phyloP scores from a whole-genome alignment of 1,140 invertebrate genomes.

The Akabosia matsudoensis region DNA sequence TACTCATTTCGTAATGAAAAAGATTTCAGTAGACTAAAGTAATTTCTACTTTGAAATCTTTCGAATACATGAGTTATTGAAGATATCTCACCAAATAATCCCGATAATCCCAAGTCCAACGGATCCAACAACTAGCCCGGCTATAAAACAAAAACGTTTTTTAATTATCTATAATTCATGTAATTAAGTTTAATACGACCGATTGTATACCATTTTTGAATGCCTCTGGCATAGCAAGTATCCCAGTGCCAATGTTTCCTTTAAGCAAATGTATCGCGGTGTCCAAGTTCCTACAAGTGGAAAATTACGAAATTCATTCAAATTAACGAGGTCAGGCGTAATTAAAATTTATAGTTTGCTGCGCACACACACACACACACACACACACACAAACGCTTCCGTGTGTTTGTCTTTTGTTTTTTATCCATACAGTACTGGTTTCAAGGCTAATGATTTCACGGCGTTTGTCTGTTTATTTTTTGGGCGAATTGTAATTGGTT shows the following conservation, averaged over 20 bases:
- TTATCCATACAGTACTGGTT: no score
- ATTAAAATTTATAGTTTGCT: background rate
- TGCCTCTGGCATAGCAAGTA: constrained; percentile 79
- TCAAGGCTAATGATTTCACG: no score
- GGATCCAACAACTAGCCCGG: constrained; percentile 69
- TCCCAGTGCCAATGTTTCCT: constrained; percentile 80
- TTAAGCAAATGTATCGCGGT: constrained; percentile 76
- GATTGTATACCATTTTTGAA: constrained; percentile 53
- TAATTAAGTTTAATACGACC: no score
- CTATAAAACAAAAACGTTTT: constrained; percentile 50
- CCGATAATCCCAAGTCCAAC: constrained; percentile 72
- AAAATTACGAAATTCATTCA: constrained; percentile 15
- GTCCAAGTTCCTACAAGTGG: constrained; percentile 62
- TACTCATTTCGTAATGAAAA: no score
- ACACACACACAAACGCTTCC: no score
- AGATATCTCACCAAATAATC: no score
- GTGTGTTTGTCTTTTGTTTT: background rate
- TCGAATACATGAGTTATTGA: no score
- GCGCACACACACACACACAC: no score
- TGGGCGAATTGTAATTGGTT: no score
- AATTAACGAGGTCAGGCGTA: background rate
- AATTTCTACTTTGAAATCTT: no score
- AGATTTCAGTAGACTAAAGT: no score
- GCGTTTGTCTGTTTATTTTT: no score
- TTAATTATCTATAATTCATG: background rate